Evolutionary conservation across 1,140 invertebrate species (phyloP), one percentile per base, ranked within the genome.

Genomic region (Aphidius ervi): DNA sequence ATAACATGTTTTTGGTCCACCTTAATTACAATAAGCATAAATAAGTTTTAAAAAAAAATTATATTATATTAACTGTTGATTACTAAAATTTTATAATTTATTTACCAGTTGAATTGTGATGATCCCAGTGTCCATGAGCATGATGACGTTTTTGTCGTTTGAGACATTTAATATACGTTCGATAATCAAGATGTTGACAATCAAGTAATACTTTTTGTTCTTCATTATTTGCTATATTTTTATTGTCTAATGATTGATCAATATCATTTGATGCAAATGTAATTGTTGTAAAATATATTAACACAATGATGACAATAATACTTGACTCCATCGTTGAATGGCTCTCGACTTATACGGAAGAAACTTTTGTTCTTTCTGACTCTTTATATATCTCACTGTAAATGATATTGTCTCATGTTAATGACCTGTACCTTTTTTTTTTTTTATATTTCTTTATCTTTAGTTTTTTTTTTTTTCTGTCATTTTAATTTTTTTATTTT

Each of bases 141-240:
- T 62, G 69, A n/a, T 76, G 74, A 46, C 76, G 71, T 55, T 75
- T 79, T 9, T 72, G 68, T 58, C 75, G 71, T 46, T 70, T 74
- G 1, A 80, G 59, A 20, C 78, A 80, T 56, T 69, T 72, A 42
- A 80, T 69, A 42, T 80, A 79, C 23, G 69, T 72, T 9, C 74
- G 68, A 60, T 78, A 80, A 61, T 80, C 73, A 10, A 68, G 49
- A 64, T 77, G 54, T 23, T 74, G 68, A 45, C 78, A 80, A 1
- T 75, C 71, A 5, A 57, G 8, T 20, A 72, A 48, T 50, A 16
- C 16, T 70, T 41, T 23, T 66, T 64, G 31, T 62, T 63, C 16
- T 20, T 70, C 68, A 8, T 70, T 62, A 2, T 48, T 46, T 2
- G 67, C 46, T 31, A 56, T 2, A 20, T 68, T 46, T 31, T 42